Percentiles rank a stretch among this genome's conserved stretches.
Conservation (phyloP, 1,140 invertebrate species). For the Dermatophagoides farinae region DNA sequence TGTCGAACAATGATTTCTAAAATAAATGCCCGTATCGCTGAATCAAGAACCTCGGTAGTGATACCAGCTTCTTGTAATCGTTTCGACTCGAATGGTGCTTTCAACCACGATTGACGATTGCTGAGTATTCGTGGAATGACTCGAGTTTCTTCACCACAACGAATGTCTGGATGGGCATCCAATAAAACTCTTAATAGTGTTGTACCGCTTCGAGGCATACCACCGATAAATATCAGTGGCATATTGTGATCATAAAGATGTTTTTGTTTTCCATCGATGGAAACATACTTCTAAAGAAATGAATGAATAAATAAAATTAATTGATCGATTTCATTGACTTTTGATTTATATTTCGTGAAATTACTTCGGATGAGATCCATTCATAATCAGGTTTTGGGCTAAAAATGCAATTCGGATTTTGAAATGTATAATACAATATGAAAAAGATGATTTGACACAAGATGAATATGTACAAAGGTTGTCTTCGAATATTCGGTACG, state of each 20-base stretch:
- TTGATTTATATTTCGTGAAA: not conserved
- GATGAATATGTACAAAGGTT: not conserved
- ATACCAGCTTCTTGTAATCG: slow-evolving; percentile 82
- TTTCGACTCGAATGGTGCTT: slow-evolving; percentile 67
- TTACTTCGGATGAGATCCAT: not conserved
- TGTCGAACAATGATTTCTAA: slow-evolving; percentile 83
- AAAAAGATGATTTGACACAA: not conserved
- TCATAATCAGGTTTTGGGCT: not conserved
- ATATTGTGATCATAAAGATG: slow-evolving; percentile 50
- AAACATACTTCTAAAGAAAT: slow-evolving; percentile 1
- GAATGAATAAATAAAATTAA: slow-evolving; percentile 1
- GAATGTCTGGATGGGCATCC: slow-evolving; percentile 91
- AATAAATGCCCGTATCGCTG: slow-evolving; percentile 86
- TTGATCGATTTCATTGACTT: too few relatives aligned
- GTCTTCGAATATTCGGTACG: not conserved
- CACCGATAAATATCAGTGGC: slow-evolving; percentile 90
- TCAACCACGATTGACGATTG: slow-evolving; percentile 75
- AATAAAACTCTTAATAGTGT: slow-evolving; percentile 93
- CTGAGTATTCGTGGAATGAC: slow-evolving; percentile 84
- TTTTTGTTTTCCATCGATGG: slow-evolving; percentile 9
- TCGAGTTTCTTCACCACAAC: slow-evolving; percentile 92
- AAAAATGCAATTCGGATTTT: not conserved
- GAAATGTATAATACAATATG: not conserved
- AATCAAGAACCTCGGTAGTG: slow-evolving; percentile 67
- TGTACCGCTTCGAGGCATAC: slow-evolving; percentile 85